A percentile compares a stretch with the other conserved stretches of the same genome.
phyloP scores from a whole-genome alignment of 2,888 invertebrate species.

The Bugulina stolonifera region DNA sequence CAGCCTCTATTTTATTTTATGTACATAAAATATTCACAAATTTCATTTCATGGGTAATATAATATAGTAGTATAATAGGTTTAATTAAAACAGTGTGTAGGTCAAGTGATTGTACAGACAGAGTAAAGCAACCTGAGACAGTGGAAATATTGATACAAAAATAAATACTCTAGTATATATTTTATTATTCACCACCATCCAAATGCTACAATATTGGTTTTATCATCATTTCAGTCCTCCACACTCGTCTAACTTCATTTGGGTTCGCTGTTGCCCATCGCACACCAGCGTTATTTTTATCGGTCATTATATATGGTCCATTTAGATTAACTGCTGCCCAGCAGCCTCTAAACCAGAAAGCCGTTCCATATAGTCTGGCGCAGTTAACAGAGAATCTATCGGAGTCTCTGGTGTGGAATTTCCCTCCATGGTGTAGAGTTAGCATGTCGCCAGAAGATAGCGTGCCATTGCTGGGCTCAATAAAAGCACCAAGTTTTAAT shows the following conservation, averaged over 20 bases:
- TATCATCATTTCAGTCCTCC: slow-evolving; percentile 24
- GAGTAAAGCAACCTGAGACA: not conserved
- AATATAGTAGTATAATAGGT: too few relatives aligned
- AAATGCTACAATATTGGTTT: slow-evolving; percentile 16
- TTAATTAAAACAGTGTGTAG: not conserved
- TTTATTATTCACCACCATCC: not conserved
- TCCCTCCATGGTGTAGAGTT: slow-evolving; percentile 13
- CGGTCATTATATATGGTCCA: slow-evolving; percentile 10
- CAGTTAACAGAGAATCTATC: slow-evolving; percentile 20
- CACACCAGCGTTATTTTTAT: not conserved
- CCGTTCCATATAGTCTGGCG: slow-evolving; percentile 15
- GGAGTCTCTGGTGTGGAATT: slow-evolving; percentile 22
- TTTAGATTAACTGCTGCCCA: slow-evolving; percentile 23
- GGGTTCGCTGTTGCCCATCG: slow-evolving; percentile 14
- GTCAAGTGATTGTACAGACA: slow-evolving; percentile 9
- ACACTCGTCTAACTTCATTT: slow-evolving; percentile 14
- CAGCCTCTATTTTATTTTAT: too few relatives aligned
- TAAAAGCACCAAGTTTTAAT: not conserved
- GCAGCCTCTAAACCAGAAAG: slow-evolving; percentile 16
- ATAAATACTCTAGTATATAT: not conserved
- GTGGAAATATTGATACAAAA: not conserved
- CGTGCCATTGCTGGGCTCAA: slow-evolving; percentile 3
- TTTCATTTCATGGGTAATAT: too few relatives aligned
- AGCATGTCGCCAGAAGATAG: slow-evolving; percentile 14
- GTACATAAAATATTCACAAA: too few relatives aligned